A percentile compares a stretch with the other conserved stretches of the same genome.
Conservation (phyloP, 2,888 invertebrate genomes). For the Corythucha ciliata region DNA sequence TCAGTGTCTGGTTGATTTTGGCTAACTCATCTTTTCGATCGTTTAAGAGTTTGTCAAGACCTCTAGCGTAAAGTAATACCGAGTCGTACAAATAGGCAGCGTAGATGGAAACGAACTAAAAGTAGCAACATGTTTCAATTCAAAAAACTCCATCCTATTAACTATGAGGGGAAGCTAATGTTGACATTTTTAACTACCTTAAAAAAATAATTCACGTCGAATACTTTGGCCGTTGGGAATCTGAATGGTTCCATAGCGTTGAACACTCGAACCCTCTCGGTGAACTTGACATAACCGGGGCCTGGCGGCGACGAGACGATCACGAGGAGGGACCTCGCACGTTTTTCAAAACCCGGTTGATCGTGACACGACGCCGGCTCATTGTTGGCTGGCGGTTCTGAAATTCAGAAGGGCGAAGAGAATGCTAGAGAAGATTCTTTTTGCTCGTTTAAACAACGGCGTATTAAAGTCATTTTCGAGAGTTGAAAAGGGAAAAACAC, state of each 20-base stretch:
- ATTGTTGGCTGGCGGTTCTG: not conserved
- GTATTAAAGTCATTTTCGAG: not conserved
- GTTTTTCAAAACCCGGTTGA: constrained; percentile 50
- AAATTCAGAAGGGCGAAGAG: too few relatives aligned
- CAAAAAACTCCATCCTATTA: too few relatives aligned
- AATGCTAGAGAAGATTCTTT: too few relatives aligned
- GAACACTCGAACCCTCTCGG: constrained; percentile 66
- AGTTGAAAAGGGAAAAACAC: constrained; percentile 4
- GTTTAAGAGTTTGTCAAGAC: constrained; percentile 67
- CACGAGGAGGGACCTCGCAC: constrained; percentile 74
- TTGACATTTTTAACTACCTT: constrained; percentile 25
- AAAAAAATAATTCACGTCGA: constrained; percentile 41
- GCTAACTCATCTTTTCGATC: not conserved
- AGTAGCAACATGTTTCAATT: too few relatives aligned
- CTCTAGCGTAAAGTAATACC: constrained; percentile 79
- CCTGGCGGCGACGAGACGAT: constrained; percentile 79
- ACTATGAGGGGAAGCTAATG: not conserved
- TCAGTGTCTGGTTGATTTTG: constrained; percentile 41
- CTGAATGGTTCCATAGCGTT: constrained; percentile 72
- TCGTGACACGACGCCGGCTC: constrained; percentile 47
- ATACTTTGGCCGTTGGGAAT: constrained; percentile 56
- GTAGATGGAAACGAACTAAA: constrained; percentile 76
- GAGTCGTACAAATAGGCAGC: constrained; percentile 94
- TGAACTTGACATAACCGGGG: constrained; percentile 60
- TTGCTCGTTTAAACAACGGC: too few relatives aligned